Conservation (phyloP, 2,888 invertebrate genomes). For the Mythimna loreyi region DNA sequence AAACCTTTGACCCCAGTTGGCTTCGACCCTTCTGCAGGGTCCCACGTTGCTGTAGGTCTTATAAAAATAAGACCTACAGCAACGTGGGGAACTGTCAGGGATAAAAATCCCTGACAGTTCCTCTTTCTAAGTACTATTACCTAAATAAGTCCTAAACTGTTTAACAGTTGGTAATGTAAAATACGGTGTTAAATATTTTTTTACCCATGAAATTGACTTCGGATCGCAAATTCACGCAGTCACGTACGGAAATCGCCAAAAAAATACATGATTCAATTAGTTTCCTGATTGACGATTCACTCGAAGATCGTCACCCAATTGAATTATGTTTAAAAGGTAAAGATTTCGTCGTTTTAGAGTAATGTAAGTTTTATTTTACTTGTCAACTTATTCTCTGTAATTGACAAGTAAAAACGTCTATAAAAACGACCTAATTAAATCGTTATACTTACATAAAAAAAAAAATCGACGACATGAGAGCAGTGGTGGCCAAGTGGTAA, state of each 20-base stretch:
- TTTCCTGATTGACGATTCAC: slow-evolving; percentile 35
- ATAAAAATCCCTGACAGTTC: neutral
- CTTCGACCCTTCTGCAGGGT: no score
- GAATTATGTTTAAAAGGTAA: slow-evolving; percentile 25
- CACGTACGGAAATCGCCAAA: slow-evolving; percentile 46
- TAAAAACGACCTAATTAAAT: slow-evolving; percentile 26
- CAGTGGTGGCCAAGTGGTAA: no score
- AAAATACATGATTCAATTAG: slow-evolving; percentile 45
- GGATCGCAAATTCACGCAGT: slow-evolving; percentile 4
- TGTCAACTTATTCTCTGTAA: neutral
- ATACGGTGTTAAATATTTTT: slow-evolving; percentile 12
- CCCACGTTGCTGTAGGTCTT: neutral
- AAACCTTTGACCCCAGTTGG: no score
- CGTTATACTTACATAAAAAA: no score
- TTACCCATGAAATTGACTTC: slow-evolving; percentile 31
- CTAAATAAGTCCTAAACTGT: neutral
- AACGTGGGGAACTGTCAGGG: no score
- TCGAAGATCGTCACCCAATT: slow-evolving; percentile 37
- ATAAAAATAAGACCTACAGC: no score
- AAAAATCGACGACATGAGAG: no score
- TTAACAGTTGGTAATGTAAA: slow-evolving; percentile 12
- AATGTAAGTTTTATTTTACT: neutral
- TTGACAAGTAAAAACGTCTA: neutral
- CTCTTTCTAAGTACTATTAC: no score
- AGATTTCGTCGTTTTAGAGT: slow-evolving; percentile 14